Evolutionary conservation across 2,113 vertebrate species (phyloP).

Genomic region (Sardina pilchardus): DNA sequence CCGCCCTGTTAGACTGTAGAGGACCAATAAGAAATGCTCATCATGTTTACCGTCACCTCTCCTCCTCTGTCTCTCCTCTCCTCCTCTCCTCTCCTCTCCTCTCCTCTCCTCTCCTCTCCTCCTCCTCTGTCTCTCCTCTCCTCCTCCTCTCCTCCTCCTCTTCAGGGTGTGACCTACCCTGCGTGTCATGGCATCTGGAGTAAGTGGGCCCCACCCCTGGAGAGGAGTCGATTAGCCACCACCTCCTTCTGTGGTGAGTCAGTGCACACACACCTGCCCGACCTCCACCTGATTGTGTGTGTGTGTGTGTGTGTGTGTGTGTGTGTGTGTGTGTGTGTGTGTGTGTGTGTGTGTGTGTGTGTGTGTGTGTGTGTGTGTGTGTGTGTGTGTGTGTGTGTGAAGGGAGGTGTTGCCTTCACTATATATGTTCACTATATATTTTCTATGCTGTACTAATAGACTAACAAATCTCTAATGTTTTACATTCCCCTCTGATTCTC

Average conservation of each 20-base stretch:
- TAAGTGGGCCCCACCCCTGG: conserved; percentile 97
- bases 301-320: too few relatives aligned
- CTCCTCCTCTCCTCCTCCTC: neutral
- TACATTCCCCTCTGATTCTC: neutral
- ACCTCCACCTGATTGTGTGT: neutral
- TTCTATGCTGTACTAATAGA: too few relatives aligned
- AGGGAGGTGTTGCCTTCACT: too few relatives aligned
- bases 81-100: neutral
- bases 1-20: too few relatives aligned
- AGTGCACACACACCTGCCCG: neutral
- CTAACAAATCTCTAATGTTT: too few relatives aligned
- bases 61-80: neutral
- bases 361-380: too few relatives aligned
- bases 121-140: neutral
- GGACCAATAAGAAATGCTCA: too few relatives aligned
- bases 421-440: too few relatives aligned
- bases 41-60: too few relatives aligned
- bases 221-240: conserved; percentile 94
- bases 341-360: too few relatives aligned
- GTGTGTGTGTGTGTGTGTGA: too few relatives aligned
- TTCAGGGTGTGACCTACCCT: conserved; percentile 96
- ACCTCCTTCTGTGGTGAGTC: conserved; percentile 96
- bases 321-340: too few relatives aligned
- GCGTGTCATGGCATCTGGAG: conserved; percentile 99
- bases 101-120: neutral